Evolutionary conservation across 1,140 invertebrate species (phyloP), one percentile per base, ranked within the genome.

Genomic region (Pogonomyrmex californicus): DNA sequence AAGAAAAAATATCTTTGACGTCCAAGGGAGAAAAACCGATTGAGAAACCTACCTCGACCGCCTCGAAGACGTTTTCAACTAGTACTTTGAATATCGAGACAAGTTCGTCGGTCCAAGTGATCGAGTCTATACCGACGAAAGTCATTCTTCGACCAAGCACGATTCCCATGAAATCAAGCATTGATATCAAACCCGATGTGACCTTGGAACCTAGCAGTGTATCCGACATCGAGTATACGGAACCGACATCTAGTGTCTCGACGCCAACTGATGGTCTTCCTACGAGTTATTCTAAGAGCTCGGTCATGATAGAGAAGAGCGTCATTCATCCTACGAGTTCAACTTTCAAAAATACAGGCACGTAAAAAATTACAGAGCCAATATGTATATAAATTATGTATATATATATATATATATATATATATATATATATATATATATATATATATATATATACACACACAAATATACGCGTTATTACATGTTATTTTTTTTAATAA

Each of bases 71-170:
- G 0, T 54, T 92, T 89, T 76, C 91, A 81, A 92, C 88, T 23
- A 93, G 93, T 2, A 95, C 94, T 3, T 66, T 95, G 23, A 94
- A 92, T 5, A 92, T 95, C 9, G 94, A 95, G 62, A 95, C 95
- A 0, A 95, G 94, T 86, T 95, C 95, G 2, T 94, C 92, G 5
- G 89, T 95, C 1, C 93, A 94, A 70, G 88, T 95, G n/a, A 95
- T 95, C 65, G 93, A 94, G 81, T 91, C 92, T 0, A 92, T 92
- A 12, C 56, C 92, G 1, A 93, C 91, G 2, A 92, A 86, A 73
- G 87, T 88, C 0, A 38, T 88, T 0, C 51, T 91, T n/a, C 91
- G 92, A 23, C 87, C 94, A 4, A 93, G 92, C 0, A 62, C 56
- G 33, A 54, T 6, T 87, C 88, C 66, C 56, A 12, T 83, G 41